Conservation (phyloP, 1,140 invertebrate genomes). For the Rhyzopertha dominica region DNA sequence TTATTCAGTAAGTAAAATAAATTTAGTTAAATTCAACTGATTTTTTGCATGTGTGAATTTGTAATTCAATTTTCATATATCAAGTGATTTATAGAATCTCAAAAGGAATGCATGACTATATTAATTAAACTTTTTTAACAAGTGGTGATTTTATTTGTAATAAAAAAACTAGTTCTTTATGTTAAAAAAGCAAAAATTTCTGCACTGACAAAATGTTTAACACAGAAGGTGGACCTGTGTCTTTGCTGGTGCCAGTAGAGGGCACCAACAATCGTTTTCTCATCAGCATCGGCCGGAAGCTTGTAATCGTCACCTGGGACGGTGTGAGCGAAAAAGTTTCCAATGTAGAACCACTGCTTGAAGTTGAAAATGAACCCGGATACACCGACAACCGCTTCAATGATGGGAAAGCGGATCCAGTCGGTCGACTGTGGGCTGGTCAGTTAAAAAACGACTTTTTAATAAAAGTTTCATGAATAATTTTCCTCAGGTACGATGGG, state of each 20-base stretch:
- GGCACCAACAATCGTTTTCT: constrained; percentile 55
- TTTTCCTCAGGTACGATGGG: constrained; percentile 20
- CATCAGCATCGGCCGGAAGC: constrained; percentile 53
- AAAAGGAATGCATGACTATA: no score
- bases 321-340: constrained; percentile 38
- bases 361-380: constrained; percentile 21
- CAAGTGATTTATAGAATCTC: no score
- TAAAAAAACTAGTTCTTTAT: no score
- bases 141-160: no score
- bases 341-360: constrained; percentile 18
- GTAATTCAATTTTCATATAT: no score
- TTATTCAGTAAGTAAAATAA: no score
- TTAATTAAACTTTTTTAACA: no score
- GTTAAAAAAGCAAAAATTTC: no score
- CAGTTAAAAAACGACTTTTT: neutral
- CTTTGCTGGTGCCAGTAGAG: constrained; percentile 58
- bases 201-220: no score
- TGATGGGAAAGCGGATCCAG: constrained; percentile 77
- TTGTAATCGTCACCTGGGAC: constrained; percentile 62
- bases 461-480: neutral
- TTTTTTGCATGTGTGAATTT: no score
- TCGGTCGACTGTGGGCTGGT: constrained; percentile 62
- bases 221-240: constrained; percentile 47
- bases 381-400: constrained; percentile 61
- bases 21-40: no score